Evolutionary conservation across 2,888 invertebrate species (phyloP).

Genomic region (Boloria euphrosyne): DNA sequence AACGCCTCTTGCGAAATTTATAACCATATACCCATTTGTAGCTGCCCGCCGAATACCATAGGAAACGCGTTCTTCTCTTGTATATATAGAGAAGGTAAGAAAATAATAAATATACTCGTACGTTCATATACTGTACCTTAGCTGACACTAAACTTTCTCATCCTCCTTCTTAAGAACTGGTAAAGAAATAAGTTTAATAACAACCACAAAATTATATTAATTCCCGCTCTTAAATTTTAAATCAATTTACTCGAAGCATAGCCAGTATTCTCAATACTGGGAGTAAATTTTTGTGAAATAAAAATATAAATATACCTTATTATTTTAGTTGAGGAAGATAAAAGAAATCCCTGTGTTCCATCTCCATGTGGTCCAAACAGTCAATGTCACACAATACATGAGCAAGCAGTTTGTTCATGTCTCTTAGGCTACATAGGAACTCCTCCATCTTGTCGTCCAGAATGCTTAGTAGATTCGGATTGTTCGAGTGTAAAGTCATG

Average conservation of each 20-base stretch:
- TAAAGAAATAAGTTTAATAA: no score
- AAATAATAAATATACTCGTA: neutral
- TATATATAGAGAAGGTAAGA: slow-evolving; percentile 74
- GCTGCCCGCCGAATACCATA: slow-evolving; percentile 84
- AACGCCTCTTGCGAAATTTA: slow-evolving; percentile 87
- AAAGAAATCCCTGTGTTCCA: slow-evolving; percentile 83
- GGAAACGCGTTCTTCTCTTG: slow-evolving; percentile 88
- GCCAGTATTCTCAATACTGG: no score
- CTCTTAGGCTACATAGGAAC: slow-evolving; percentile 88
- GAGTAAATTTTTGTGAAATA: no score
- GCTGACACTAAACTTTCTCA: no score
- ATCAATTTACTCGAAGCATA: neutral
- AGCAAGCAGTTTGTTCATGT: slow-evolving; percentile 88
- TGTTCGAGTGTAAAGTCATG: slow-evolving; percentile 89
- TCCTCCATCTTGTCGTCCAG: slow-evolving; percentile 90
- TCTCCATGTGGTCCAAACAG: slow-evolving; percentile 91
- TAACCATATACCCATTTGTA: slow-evolving; percentile 87
- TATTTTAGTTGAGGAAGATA: slow-evolving; percentile 50
- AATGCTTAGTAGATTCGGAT: slow-evolving; percentile 91
- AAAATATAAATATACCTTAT: neutral
- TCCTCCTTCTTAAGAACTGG: no score
- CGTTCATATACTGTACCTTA: neutral
- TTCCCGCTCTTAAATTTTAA: neutral
- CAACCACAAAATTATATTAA: no score
- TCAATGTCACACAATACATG: slow-evolving; percentile 82